These are phyloP conservation scores for Phacellophora camtschatica DNA, from an alignment of 30 jellyfish, hydroid and myxozoan species.

Conservation along the genomic window DNA sequence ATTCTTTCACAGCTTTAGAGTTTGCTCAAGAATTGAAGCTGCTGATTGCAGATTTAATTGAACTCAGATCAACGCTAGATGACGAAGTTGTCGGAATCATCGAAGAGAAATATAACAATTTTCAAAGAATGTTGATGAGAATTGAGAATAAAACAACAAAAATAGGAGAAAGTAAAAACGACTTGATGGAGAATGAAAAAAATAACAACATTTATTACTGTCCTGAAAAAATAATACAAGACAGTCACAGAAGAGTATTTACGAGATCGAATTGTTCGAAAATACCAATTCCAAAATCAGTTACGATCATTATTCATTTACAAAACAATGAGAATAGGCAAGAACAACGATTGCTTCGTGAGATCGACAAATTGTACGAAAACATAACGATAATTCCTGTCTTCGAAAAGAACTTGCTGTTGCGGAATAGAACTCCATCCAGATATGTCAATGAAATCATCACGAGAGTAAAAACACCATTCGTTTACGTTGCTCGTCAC, in stretches of 20 bases:
- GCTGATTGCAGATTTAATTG: conserved; percentile 30
- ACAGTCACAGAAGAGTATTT: conserved; percentile 26
- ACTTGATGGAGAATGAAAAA: not conserved
- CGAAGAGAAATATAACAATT: conserved; percentile 47
- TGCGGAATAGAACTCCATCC: not conserved
- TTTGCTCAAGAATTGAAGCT: too few species aligned
- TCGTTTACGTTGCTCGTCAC: conserved; percentile 61
- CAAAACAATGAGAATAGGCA: not conserved
- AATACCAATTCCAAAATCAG: conserved; percentile 20
- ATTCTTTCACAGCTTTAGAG: too few species aligned
- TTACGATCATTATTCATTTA: conserved; percentile 49
- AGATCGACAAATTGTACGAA: not conserved
- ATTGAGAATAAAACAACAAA: not conserved
- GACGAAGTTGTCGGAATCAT: conserved; percentile 8
- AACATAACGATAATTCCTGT: not conserved
- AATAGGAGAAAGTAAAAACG: not conserved
- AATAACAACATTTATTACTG: conserved; percentile 10
- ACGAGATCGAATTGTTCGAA: conserved; percentile 50
- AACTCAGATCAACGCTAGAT: conserved; percentile 14
- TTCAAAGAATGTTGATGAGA: conserved; percentile 20
- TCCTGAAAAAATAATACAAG: conserved; percentile 9
- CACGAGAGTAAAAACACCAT: conserved; percentile 49
- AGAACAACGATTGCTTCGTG: not conserved
- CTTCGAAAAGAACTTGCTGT: not conserved
- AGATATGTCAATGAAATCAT: conserved; percentile 30